These are phyloP conservation scores for Typhlichthys eigenmanni DNA, from an alignment of 2,797 vertebrate genomes.

Conservation along the genomic window DNA sequence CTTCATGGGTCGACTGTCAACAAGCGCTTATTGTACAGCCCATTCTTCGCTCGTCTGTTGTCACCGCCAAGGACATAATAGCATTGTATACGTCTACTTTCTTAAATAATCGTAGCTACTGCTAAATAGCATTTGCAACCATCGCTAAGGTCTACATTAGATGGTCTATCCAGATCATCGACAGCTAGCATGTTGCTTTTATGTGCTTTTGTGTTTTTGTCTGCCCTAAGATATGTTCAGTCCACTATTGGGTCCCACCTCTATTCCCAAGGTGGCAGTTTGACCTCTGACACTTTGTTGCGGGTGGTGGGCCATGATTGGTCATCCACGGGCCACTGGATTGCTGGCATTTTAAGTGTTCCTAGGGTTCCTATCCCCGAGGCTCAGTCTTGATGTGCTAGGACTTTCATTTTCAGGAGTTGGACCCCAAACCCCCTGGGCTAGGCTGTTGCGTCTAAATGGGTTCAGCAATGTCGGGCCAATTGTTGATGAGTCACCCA, in stretches of 20 bases:
- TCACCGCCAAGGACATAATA: conserved; percentile 3
- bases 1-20: conserved; percentile 6
- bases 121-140: not conserved
- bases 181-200: conserved; percentile 12
- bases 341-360: conserved; percentile 69
- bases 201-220: conserved; percentile 5
- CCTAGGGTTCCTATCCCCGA: conserved; percentile 56
- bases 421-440: conserved; percentile 55
- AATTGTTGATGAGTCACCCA: conserved; percentile 28
- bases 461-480: conserved; percentile 11
- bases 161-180: not conserved
- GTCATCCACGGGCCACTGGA: conserved; percentile 65
- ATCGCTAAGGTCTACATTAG: not conserved
- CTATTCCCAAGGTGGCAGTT: conserved; percentile 50
- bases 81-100: not conserved
- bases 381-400: conserved; percentile 55
- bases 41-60: not conserved
- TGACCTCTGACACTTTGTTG: conserved; percentile 63
- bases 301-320: conserved; percentile 55
- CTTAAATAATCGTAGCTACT: not conserved
- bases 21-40: conserved; percentile 12
- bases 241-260: conserved; percentile 12
- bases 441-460: conserved; percentile 26
- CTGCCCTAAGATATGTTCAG: conserved; percentile 56
- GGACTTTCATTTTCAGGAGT: conserved; percentile 64